phyloP scores from a whole-genome alignment of 2,888 invertebrate genomes.

The Hypena proboscidalis region DNA sequence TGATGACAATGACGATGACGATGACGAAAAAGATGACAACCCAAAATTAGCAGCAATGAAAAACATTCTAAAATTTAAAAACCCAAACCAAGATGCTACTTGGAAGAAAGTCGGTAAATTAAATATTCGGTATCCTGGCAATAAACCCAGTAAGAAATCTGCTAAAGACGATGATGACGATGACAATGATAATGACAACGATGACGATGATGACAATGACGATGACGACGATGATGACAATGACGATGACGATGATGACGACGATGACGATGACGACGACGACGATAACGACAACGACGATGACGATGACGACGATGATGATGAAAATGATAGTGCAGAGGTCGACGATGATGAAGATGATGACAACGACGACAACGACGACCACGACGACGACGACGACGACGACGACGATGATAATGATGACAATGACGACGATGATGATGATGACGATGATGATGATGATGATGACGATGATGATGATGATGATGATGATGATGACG shows the following conservation, averaged over 20 bases:
- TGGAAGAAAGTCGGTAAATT: constrained; percentile 54
- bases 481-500: constrained; percentile 68
- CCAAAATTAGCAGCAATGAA: constrained; percentile 49
- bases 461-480: constrained; percentile 65
- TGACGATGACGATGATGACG: constrained; percentile 60
- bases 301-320: constrained; percentile 76
- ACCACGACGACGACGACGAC: constrained; percentile 63
- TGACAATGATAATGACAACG: constrained; percentile 60
- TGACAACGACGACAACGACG: constrained; percentile 73
- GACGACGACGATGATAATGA: constrained; percentile 71
- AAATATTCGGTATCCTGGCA: constrained; percentile 50
- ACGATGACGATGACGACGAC: constrained; percentile 51
- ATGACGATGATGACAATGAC: constrained; percentile 56
- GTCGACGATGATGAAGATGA: constrained; percentile 61
- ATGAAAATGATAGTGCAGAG: constrained; percentile 69
- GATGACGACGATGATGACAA: constrained; percentile 69
- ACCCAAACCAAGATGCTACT: constrained; percentile 40
- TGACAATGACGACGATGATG: constrained; percentile 58
- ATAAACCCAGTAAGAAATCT: constrained; percentile 28
- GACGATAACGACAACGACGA: constrained; percentile 68
- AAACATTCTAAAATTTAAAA: constrained; percentile 49
- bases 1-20: constrained; percentile 64
- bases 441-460: constrained; percentile 65
- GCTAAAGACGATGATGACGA: constrained; percentile 72
- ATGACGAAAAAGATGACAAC: constrained; percentile 62